Evolutionary conservation across 2,888 invertebrate species (phyloP), one percentile per base, ranked within the genome.

Genomic region (Cryptocephalus primarius): DNA sequence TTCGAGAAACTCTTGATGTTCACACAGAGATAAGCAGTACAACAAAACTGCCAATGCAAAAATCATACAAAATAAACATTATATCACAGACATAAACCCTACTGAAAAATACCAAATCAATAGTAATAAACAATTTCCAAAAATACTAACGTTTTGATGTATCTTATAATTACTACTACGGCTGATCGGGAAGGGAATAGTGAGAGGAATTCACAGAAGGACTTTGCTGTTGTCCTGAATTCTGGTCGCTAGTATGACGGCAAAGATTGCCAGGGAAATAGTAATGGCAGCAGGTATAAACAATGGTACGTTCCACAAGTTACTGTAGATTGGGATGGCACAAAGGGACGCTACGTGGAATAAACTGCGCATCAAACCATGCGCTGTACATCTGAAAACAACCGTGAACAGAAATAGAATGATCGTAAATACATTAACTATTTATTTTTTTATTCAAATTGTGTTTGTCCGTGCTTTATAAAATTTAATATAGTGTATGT

Each of bases 351-450:
- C 70, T 62, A 75, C 61, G 55, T 74, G 76, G 44, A 72, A 69
- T 45, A 75, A 63, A 1, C 75, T 74, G 10, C 78, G 67, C 51
- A 78, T 69, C 13, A 78, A 64, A 0, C 79, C 79, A 60, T 75
- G 77, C 0, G 75, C 75, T 1, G 76, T 76, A 60, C 78, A 78
- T 53, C 78, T 78, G 64, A 45, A 68, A 22, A 4, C 22, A 22
- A 6, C n/a, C n/a, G n/a, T n/a, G 22, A 22, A 22, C 22, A 22
- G 22, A 22, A 22, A 22, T 22, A 22, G 22, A 22, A 4, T 22
- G 22, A 6, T 22, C 6, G 22, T 22, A 22, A 22, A 6, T 22
- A 22, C 3, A 22, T 22, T 22, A 6, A 22, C 22, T 22, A 22
- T 22, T 22, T 22, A 22, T 6, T 22, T 22, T 22, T 22, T 22